A percentile compares a stretch with the other conserved stretches of the same genome.
These are phyloP conservation scores for Coccyzus lansbergi DNA, from an alignment of 2,797 vertebrate species.

Conservation along the genomic window DNA sequence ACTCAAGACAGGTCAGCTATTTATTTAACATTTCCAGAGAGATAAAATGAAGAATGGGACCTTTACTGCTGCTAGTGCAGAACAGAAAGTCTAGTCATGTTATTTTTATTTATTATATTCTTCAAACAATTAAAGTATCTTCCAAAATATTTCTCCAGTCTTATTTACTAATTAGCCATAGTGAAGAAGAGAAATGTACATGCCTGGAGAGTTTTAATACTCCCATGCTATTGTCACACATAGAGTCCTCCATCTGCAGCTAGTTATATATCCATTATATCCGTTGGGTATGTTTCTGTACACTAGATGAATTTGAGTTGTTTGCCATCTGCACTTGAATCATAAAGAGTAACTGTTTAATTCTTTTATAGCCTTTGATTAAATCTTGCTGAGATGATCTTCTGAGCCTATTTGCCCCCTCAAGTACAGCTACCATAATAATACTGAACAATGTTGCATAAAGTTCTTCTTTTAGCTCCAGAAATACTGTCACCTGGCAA, in stretches of 20 bases:
- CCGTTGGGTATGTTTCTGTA: background rate
- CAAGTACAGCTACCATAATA: background rate
- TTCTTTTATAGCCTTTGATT: background rate
- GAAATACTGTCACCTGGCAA: background rate
- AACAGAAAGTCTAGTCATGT: background rate
- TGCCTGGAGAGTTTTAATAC: background rate
- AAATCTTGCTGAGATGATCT: background rate
- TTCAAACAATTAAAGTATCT: background rate
- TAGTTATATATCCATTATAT: background rate
- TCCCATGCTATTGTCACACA: background rate
- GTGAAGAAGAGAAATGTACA: background rate
- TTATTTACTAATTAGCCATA: background rate
- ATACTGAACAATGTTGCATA: background rate
- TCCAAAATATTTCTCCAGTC: background rate
- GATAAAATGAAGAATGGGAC: conserved; percentile 3
- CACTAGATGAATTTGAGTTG: background rate
- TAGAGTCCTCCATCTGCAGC: background rate
- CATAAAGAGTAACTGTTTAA: background rate
- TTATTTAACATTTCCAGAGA: conserved; percentile 42
- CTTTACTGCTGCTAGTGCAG: background rate
- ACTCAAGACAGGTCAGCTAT: background rate
- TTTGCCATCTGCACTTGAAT: background rate
- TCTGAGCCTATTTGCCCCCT: background rate
- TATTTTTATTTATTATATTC: background rate
- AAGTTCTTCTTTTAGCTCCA: background rate